These are phyloP conservation scores for Cephus pygmeus DNA, from an alignment of 2,888 invertebrate species.

Conservation along the genomic window DNA sequence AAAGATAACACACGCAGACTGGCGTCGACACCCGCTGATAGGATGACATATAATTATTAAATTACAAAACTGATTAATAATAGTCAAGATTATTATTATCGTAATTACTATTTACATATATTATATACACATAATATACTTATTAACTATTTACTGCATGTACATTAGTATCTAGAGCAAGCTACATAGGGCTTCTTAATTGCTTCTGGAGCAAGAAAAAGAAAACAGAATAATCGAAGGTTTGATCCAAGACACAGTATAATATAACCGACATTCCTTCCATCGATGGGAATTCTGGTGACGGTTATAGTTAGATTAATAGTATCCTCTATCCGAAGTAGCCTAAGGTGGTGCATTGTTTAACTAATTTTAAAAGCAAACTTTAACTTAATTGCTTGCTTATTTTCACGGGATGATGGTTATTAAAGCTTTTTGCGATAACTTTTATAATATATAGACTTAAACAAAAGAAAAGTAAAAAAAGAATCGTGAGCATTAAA, in stretches of 20 bases:
- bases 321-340: constrained; percentile 39
- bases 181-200: constrained; percentile 31
- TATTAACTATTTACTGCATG: constrained; percentile 37
- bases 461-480: constrained; percentile 18
- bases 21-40: not conserved
- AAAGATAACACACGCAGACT: not conserved
- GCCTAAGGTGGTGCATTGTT: constrained; percentile 58
- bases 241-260: not conserved
- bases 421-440: constrained; percentile 40
- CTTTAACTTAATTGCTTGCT: constrained; percentile 49
- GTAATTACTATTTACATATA: not conserved
- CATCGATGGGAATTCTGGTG: not conserved
- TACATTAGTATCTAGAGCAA: constrained; percentile 39
- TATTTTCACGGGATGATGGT: constrained; percentile 44
- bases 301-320: not conserved
- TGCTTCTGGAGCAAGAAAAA: not conserved
- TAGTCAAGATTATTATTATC: not conserved
- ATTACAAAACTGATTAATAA: not conserved
- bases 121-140: not conserved
- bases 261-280: not conserved
- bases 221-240: constrained; percentile 9
- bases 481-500: constrained; percentile 30
- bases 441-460: constrained; percentile 36
- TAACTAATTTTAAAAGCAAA: constrained; percentile 39
- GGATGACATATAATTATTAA: not conserved